Evolutionary conservation across 2,797 vertebrate genomes (phyloP).

Genomic region (Lerista edwardsae): DNA sequence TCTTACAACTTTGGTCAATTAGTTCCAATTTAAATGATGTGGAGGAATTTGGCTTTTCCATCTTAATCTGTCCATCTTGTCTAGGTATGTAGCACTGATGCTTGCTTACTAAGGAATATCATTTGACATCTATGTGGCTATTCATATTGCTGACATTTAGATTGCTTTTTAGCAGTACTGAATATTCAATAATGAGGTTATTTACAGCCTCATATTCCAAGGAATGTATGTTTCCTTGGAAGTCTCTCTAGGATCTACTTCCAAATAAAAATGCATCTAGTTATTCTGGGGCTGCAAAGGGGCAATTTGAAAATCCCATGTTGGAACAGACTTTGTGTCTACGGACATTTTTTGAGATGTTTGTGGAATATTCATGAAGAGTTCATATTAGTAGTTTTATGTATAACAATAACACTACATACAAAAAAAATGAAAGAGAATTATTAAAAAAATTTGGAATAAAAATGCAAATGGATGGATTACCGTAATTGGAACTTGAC

Average conservation of each 20-base stretch:
- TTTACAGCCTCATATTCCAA: neutral
- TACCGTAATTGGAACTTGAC: neutral
- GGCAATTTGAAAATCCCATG: neutral
- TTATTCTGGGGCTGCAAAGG: neutral
- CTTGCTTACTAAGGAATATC: neutral
- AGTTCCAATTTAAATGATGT: neutral
- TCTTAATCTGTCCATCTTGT: neutral
- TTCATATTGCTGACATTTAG: neutral
- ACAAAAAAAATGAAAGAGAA: neutral
- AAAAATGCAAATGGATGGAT: neutral
- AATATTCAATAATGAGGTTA: neutral
- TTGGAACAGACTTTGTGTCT: neutral
- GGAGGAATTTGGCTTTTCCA: neutral
- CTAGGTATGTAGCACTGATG: neutral
- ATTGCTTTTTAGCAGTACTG: conserved; percentile 5
- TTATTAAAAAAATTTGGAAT: neutral
- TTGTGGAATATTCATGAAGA: neutral
- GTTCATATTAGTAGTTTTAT: neutral
- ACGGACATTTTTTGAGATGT: neutral
- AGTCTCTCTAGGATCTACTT: neutral
- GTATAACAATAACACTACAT: neutral
- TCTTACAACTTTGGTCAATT: neutral
- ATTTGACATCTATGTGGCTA: neutral
- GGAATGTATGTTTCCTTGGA: neutral
- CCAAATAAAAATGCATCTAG: neutral